Evolutionary conservation across 2,113 vertebrate species (phyloP).

Genomic region (Rhynchopsitta pachyrhyncha): DNA sequence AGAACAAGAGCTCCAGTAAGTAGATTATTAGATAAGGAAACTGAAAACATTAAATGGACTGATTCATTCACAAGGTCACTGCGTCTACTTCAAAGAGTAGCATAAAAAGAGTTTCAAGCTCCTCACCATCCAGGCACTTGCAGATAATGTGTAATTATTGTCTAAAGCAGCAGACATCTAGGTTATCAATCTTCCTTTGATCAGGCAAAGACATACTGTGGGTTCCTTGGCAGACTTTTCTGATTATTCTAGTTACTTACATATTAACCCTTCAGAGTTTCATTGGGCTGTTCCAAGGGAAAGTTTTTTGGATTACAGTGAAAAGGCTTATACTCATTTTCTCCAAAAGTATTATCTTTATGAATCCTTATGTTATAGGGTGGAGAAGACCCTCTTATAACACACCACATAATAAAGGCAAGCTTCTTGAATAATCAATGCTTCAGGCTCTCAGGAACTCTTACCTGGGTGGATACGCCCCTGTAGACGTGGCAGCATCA

Average conservation of each 20-base stretch:
- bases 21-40: slow-evolving; percentile 43
- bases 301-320: not conserved
- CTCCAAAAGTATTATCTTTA: not conserved
- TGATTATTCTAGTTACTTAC: not conserved
- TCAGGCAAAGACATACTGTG: slow-evolving; percentile 1
- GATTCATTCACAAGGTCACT: slow-evolving; percentile 25
- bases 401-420: not conserved
- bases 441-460: not conserved
- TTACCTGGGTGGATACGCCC: not conserved
- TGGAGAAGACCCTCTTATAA: not conserved
- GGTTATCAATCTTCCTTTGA: slow-evolving; percentile 34
- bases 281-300: not conserved
- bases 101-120: slow-evolving; percentile 11
- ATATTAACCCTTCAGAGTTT: not conserved
- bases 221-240: not conserved
- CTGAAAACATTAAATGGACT: slow-evolving; percentile 26
- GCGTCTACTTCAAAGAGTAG: slow-evolving; percentile 5
- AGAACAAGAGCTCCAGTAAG: slow-evolving; percentile 6
- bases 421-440: not conserved
- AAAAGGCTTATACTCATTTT: not conserved
- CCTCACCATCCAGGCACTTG: not conserved
- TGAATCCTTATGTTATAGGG: not conserved
- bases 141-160: slow-evolving; percentile 39
- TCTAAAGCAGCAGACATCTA: slow-evolving; percentile 26
- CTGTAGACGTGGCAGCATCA: not conserved